phyloP scores from a whole-genome alignment of 1,140 invertebrate genomes.

The Onthophagus taurus region DNA sequence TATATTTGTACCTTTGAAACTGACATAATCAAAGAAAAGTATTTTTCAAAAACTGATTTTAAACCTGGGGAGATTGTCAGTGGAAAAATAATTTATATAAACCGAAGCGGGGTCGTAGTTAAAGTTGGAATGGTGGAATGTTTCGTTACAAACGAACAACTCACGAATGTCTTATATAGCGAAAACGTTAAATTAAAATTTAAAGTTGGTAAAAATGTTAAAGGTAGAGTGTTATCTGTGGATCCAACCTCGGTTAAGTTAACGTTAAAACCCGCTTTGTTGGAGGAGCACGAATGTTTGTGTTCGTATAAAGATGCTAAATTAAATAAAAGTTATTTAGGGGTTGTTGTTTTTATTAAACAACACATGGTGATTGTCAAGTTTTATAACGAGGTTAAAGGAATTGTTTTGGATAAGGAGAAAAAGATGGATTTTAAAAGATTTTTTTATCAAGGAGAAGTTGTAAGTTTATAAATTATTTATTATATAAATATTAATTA shows the following conservation, averaged over 20 bases:
- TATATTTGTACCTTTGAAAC: conserved; percentile 51
- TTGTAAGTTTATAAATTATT: conserved; percentile 38
- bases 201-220: conserved; percentile 40
- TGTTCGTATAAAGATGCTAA: conserved; percentile 39
- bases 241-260: conserved; percentile 34
- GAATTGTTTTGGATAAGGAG: conserved; percentile 44
- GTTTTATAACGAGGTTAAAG: conserved; percentile 51
- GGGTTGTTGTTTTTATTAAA: conserved; percentile 43
- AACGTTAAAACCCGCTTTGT: conserved; percentile 50
- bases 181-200: conserved; percentile 30
- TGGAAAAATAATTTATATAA: conserved; percentile 37
- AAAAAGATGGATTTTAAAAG: conserved; percentile 30
- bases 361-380: conserved; percentile 43
- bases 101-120: conserved; percentile 36
- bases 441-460: conserved; percentile 49
- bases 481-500: background rate
- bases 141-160: conserved; percentile 32
- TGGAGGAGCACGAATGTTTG: conserved; percentile 43
- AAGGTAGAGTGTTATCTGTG: conserved; percentile 43
- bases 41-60: conserved; percentile 42
- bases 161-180: conserved; percentile 27
- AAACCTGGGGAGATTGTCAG: conserved; percentile 42
- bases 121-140: conserved; percentile 34
- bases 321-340: conserved; percentile 44
- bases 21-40: conserved; percentile 41